These are phyloP conservation scores for Trilocha varians DNA, from an alignment of 2,888 invertebrate genomes.

Conservation along the genomic window DNA sequence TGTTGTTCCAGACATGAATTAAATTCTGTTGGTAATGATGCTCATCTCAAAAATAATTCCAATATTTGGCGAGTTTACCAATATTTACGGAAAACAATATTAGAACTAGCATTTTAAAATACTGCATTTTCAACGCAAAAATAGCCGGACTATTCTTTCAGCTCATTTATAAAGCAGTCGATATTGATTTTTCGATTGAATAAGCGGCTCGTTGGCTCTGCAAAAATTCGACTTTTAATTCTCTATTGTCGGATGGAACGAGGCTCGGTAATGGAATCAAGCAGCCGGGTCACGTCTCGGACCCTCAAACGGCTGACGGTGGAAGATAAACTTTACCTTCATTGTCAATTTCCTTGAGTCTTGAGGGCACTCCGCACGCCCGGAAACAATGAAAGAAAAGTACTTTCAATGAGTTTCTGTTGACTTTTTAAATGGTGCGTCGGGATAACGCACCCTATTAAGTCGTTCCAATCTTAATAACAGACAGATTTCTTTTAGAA, in stretches of 20 bases:
- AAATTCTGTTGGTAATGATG: too few species aligned
- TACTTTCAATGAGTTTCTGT: slow-evolving; percentile 52
- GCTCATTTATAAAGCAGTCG: slow-evolving; percentile 25
- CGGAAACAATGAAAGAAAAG: slow-evolving; percentile 64
- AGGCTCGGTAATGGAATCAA: slow-evolving; percentile 49
- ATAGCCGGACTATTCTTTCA: slow-evolving; percentile 16
- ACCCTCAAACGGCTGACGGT: slow-evolving; percentile 61
- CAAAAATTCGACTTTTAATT: slow-evolving; percentile 59
- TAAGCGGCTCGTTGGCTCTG: slow-evolving; percentile 45
- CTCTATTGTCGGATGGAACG: slow-evolving; percentile 41
- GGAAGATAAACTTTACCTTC: slow-evolving; percentile 69
- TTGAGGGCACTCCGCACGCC: slow-evolving; percentile 49
- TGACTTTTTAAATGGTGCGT: slow-evolving; percentile 57
- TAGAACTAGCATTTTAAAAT: too few species aligned
- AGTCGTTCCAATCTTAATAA: slow-evolving; percentile 21
- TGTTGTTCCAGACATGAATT: too few species aligned
- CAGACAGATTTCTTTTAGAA: slow-evolving; percentile 15
- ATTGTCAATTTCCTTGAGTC: slow-evolving; percentile 66
- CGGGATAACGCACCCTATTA: slow-evolving; percentile 31
- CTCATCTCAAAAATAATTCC: too few species aligned
- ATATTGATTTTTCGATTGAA: slow-evolving; percentile 55
- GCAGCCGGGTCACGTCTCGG: slow-evolving; percentile 59
- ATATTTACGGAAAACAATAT: too few species aligned
- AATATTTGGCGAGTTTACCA: too few species aligned
- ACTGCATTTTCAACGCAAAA: too few species aligned